Evolutionary conservation across 2,888 invertebrate species (phyloP).

Genomic region (Eristalis arbustorum): DNA sequence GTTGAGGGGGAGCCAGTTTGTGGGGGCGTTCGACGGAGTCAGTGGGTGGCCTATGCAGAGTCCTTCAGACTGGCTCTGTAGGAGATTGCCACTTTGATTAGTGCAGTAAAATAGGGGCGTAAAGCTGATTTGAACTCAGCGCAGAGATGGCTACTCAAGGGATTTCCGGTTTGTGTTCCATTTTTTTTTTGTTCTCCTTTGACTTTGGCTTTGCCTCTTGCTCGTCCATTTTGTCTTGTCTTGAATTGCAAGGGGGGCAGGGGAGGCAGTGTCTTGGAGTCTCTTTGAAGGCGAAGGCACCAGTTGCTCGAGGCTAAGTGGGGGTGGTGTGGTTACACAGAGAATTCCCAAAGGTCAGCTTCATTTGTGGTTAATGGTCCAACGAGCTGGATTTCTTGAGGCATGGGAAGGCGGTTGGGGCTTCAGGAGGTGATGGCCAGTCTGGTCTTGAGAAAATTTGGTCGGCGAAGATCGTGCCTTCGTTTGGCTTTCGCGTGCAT

Average conservation of each 20-base stretch:
- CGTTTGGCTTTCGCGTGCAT: no score
- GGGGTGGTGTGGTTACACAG: background rate
- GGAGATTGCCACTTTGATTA: constrained; percentile 48
- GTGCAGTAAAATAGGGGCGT: constrained; percentile 35
- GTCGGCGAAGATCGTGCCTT: no score
- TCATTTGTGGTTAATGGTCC: no score
- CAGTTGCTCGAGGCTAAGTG: background rate
- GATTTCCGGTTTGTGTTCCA: background rate
- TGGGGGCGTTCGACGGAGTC: background rate
- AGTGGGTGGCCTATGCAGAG: background rate
- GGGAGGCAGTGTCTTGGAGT: background rate
- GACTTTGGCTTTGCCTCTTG: background rate
- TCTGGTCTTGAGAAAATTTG: no score
- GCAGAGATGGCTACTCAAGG: background rate
- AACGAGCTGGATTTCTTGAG: no score
- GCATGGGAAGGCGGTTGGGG: no score
- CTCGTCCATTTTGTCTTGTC: background rate
- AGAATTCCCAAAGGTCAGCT: no score
- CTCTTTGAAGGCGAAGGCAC: background rate
- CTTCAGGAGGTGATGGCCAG: no score
- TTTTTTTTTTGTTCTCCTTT: background rate
- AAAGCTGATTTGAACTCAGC: constrained; percentile 24
- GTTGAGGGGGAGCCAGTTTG: background rate
- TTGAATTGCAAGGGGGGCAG: background rate
- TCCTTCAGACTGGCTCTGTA: constrained; percentile 18